phyloP scores from a whole-genome alignment of 2,113 vertebrate species.

The Oncorhynchus clarkii region DNA sequence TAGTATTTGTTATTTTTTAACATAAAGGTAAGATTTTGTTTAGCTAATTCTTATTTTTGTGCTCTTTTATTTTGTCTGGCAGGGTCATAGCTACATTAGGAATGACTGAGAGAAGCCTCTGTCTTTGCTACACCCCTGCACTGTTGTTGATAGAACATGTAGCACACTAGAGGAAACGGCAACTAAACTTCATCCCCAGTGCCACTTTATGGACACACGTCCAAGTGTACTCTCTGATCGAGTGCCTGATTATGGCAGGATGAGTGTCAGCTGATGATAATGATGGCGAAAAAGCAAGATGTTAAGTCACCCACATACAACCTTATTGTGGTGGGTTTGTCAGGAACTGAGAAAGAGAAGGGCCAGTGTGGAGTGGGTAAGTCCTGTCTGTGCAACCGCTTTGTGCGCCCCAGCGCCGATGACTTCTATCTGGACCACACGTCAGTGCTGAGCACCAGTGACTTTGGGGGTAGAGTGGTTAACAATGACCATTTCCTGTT shows the following conservation, averaged over 20 bases:
- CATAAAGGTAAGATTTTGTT: conserved; percentile 3
- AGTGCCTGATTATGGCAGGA: conserved; percentile 81
- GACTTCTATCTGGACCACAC: conserved; percentile 97
- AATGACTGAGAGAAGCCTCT: conserved; percentile 50
- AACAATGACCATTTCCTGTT: conserved; percentile 99
- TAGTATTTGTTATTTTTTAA: background rate
- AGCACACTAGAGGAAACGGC: conserved; percentile 35
- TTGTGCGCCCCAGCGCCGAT: conserved; percentile 89
- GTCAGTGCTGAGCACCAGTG: conserved; percentile 96
- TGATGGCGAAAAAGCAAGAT: conserved; percentile 99
- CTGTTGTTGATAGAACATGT: conserved; percentile 36
- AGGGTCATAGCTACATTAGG: conserved; percentile 52
- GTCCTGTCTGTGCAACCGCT: conserved; percentile 95
- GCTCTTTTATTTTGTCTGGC: conserved; percentile 38
- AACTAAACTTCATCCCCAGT: conserved; percentile 18
- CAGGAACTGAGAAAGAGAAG: conserved; percentile 97
- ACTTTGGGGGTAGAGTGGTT: conserved; percentile 95
- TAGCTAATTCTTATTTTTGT: conserved; percentile 28
- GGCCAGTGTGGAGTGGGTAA: conserved; percentile 95
- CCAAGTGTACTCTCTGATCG: conserved; percentile 56
- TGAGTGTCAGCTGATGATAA: conserved; percentile 82
- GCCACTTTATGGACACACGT: conserved; percentile 64
- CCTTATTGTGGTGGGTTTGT: conserved; percentile 94
- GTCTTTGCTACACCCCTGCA: conserved; percentile 36
- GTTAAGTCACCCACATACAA: conserved; percentile 90